Percentiles rank a stretch among this genome's conserved stretches.
phyloP scores from a whole-genome alignment of 2,797 vertebrate species.

The Bradypodion pumilum region DNA sequence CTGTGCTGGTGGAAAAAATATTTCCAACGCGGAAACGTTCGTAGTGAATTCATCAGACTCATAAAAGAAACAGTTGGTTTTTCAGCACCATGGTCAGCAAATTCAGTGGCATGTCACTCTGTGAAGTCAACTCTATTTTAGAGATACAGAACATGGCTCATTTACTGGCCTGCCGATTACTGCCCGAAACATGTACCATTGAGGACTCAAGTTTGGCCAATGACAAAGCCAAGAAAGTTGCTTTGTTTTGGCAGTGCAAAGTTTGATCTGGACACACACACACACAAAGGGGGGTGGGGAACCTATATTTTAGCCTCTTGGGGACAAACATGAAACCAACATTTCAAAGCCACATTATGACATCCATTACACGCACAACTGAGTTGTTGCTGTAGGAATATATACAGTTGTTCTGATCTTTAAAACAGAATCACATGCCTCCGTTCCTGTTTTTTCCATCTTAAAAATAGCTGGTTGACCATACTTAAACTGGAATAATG shows the following conservation, averaged over 20 bases:
- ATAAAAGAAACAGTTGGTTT: neutral
- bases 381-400: no score
- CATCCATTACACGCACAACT: neutral
- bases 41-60: neutral
- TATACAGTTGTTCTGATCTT: neutral
- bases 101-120: no score
- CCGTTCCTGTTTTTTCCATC: neutral
- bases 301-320: neutral
- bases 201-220: no score
- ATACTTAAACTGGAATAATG: neutral
- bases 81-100: constrained; percentile 24
- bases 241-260: no score
- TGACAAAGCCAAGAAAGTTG: no score
- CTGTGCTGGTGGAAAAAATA: neutral
- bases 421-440: neutral
- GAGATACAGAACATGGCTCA: no score
- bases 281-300: no score
- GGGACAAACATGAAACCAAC: neutral
- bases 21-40: neutral
- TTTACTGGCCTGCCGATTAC: no score
- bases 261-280: no score
- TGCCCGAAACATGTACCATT: no score
- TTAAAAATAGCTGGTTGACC: constrained; percentile 1
- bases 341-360: neutral
- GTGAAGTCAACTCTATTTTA: no score